These are phyloP conservation scores for Litoditis marina DNA, from an alignment of 2,888 invertebrate species.

Conservation along the genomic window DNA sequence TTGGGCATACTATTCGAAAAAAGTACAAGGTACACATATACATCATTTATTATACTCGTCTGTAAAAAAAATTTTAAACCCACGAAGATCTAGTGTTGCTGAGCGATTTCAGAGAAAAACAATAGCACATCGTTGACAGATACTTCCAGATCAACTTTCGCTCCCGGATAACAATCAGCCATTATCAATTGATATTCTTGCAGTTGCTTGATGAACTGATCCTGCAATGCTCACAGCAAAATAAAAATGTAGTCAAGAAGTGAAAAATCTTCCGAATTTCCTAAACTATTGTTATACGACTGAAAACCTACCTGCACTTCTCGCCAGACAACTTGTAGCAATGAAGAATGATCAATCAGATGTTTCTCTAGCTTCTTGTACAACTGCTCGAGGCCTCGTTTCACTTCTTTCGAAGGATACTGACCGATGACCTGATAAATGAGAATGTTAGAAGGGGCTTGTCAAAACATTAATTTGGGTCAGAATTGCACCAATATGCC, in stretches of 20 bases:
- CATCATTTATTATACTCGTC: too few species aligned
- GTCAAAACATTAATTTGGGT: neutral
- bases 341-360: constrained; percentile 68
- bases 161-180: constrained; percentile 51
- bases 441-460: neutral
- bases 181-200: constrained; percentile 81
- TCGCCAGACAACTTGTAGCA: constrained; percentile 86
- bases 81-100: constrained; percentile 84
- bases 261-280: neutral
- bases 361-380: constrained; percentile 81
- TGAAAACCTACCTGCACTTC: constrained; percentile 76
- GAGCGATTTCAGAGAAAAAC: constrained; percentile 96
- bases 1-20: too few species aligned
- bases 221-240: constrained; percentile 65
- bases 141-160: constrained; percentile 75
- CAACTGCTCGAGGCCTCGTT: constrained; percentile 56
- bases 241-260: neutral
- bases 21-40: too few species aligned
- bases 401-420: constrained; percentile 80
- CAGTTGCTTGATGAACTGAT: constrained; percentile 95
- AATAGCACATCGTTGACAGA: constrained; percentile 89
- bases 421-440: constrained; percentile 73
- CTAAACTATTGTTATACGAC: neutral
- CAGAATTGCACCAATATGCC: neutral
- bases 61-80: too few species aligned